Conservation (phyloP, 1,140 invertebrate genomes). For the Penaeus vannamei region DNA sequence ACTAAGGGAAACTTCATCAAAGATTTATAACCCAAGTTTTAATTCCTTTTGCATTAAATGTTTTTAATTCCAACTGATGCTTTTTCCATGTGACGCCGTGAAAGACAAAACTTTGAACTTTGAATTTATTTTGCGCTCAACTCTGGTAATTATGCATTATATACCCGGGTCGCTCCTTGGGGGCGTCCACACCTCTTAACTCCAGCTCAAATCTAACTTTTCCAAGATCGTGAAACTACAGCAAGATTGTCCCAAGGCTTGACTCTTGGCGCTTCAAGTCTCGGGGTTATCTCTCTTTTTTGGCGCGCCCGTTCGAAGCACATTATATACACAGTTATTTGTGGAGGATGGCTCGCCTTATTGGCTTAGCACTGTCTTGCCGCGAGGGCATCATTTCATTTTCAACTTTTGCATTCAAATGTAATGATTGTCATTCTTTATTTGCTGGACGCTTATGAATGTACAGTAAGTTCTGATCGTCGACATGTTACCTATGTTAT, state of each 20-base stretch:
- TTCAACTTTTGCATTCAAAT: too few relatives aligned
- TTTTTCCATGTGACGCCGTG: conserved; percentile 63
- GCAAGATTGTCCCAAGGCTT: conserved; percentile 4
- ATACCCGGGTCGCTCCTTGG: conserved; percentile 13
- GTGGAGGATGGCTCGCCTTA: too few relatives aligned
- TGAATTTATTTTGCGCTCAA: conserved; percentile 64
- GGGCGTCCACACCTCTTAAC: conserved; percentile 49
- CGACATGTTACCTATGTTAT: too few relatives aligned
- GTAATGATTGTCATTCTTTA: too few relatives aligned
- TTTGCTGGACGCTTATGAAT: too few relatives aligned
- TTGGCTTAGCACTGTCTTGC: too few relatives aligned
- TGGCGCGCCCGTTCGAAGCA: conserved; percentile 37
- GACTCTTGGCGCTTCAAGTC: too few relatives aligned
- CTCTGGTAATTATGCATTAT: conserved; percentile 64
- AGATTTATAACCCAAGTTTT: conserved; percentile 66
- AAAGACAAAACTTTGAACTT: conserved; percentile 66
- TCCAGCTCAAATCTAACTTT: conserved; percentile 57
- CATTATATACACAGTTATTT: too few relatives aligned
- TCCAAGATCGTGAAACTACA: background rate
- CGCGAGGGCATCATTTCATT: too few relatives aligned
- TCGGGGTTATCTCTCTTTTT: conserved; percentile 17
- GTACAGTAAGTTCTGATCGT: too few relatives aligned
- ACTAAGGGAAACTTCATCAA: conserved; percentile 61
- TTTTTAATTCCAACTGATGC: conserved; percentile 66
- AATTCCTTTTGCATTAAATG: conserved; percentile 66